Evolutionary conservation across 2,888 invertebrate genomes (phyloP), one percentile per base, ranked within the genome.

Genomic region (Lordiphosa andalusiaca): DNA sequence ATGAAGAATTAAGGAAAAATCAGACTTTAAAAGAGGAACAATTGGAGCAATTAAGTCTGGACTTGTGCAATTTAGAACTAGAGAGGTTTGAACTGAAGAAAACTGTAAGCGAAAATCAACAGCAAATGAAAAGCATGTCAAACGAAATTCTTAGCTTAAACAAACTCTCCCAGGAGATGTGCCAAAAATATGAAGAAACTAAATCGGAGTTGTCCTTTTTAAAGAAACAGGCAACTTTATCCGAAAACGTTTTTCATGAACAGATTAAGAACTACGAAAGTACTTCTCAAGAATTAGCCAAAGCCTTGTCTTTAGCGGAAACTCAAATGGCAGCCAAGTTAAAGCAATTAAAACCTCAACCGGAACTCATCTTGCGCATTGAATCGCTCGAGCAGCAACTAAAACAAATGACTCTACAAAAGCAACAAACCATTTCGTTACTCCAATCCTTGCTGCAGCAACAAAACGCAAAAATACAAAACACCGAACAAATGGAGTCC

Each of bases 391-490:
- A 85, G 33, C 40, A 62, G 36, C 65, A 84, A 41, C 51, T 81
- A 30, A 13, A 56, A 41, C 23, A 68, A 19, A 67, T 75, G 4
- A 65, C 55, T 5, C 23, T 47, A 1, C 80, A 78, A 21, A 83
- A 71, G 38, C 44, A 59, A 7, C 73, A 83, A 47, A 80, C 81
- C 0, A 70, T 88, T 33, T 58, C 62, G 0, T 48, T 86, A 9
- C 64, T 89, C 30, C 74, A 82, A 19, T 64, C 73, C 42, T 54
- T 87, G 16, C 46, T 88, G 1, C 67, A 69, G 4, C 80, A 86
- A 3, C 88, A 89, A 58, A 73, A 77, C 25, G 73, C 72, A 3
- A 89, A 86, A 63, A 78, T 88, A 6, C 59, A 58, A 12, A 80
- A 77, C 30, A 66, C 88, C 2, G 76, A 70, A 44, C 71, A 76